Base-by-base conservation (phyloP, 2,888 invertebrate genomes). In the Tuberolachnus salignus region DNA sequence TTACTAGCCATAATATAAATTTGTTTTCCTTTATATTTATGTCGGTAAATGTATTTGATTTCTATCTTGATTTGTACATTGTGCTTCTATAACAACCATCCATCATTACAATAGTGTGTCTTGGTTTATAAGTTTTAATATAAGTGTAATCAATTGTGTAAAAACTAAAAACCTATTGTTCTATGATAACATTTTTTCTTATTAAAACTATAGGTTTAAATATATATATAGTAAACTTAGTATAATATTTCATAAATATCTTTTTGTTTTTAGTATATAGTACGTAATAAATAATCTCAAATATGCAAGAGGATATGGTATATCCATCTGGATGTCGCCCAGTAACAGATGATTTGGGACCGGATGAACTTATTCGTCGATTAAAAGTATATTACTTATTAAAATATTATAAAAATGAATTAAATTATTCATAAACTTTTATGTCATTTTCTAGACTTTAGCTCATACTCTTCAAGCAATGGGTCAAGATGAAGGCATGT, bases 251-350 rank as follows among this genome's bases (percentile, higher is more conserved):
- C 1, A 2, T 53, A 19, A 19, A n/a, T 53, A 10, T 53, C 16
- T 14, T 57, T 23, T 23, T 14, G 14, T 23, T 13, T 34, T 4
- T 14, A 26, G 14, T 59, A 1, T 23, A 26, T 26, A 23, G 16
- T 6, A 23, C 59, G 23, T 3, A n/a, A 26, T n/a, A 26, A 61
- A 61, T 46, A 42, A 73, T 21, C n/a, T 10, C 21, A 53, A 78
- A 72, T 73, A 84, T 83, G 84, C 83, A 83, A 61, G 82, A 82
- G 78, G 82, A 83, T 80, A 94, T 96, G 86, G 89, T 92, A 84
- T 98, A 98, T 89, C 98, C 98, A 84, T 90, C 93, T 85, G 96
- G 96, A 85, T 97, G 97, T 88, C 92, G 95, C 84, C 95, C 97
- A 82, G 92, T 98, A 83, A 92, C 92, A 83, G 97, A 97, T 87